Base-by-base conservation (phyloP, 2,113 vertebrate species). In the Ceuthmochares aereus region DNA sequence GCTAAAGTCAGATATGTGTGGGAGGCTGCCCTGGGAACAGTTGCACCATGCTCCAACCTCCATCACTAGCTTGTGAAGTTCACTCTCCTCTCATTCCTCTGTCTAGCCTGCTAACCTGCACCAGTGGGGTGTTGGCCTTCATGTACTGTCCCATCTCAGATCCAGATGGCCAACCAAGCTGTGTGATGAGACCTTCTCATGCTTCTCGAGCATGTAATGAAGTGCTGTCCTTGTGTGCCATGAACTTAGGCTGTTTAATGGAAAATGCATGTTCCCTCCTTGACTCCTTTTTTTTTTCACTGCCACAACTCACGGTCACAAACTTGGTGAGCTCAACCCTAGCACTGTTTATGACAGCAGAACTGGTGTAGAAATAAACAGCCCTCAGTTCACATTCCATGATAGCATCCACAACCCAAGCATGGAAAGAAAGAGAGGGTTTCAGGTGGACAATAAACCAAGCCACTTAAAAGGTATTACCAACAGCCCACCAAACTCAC, bases 271-370 rank as follows among this genome's bases (percentile, higher is more conserved):
- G 63, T 37, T 27, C 37, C 12, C 18, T 75, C 29, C 27, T 51
- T 1, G 2, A 25, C 14, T 5, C 54, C 1, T 0, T 18, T 40
- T 0, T 0, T 83, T 93, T 79, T 87, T 87, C 59, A 17, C 64
- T 93, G 60, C 40, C 18, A 47, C 10, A 70, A 9, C 7, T 59
- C 1, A 4, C 25, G 36, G 43, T 27, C 4, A 2, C 55, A 30
- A 42, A 58, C 74, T 84, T 63, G 55, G n/a, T 34, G 36, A 93
- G 68, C 14, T 17, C 2, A 3, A 56, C 29, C 18, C 66, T 36
- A 27, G 14, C 4, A 1, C 7, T 86, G 36, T 1, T 1, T 45
- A 0, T 36, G 86, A 60, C 58, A 69, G 45, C 45, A 69, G 70
- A 91, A 75, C 27, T 43, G 23, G 12, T 52, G 18, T 43, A 68